phyloP scores from a whole-genome alignment of 64 coral and sea anemone species.

The Anthopleura sola region DNA sequence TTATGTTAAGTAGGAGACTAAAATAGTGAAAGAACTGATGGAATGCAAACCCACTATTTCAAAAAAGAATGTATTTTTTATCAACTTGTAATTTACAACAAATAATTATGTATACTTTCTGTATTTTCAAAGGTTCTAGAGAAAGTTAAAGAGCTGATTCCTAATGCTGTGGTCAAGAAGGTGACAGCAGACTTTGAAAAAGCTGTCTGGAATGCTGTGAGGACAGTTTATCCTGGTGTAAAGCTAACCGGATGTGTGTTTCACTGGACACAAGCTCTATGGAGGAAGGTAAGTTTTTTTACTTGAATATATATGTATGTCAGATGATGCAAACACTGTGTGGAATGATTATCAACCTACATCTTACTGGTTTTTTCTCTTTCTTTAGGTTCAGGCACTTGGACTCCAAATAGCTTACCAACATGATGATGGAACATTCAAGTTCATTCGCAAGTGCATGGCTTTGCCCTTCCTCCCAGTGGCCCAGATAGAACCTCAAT shows the following conservation, averaged over 20 bases:
- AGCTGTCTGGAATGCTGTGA: neutral
- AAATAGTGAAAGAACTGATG: no score
- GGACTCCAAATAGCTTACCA: neutral
- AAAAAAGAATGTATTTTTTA: no score
- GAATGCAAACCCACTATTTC: no score
- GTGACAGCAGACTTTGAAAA: neutral
- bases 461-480: neutral
- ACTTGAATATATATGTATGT: neutral
- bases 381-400: neutral
- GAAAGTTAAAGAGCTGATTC: neutral
- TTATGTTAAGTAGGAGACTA: no score
- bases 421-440: neutral
- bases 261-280: constrained; percentile 13
- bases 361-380: neutral
- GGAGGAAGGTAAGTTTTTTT: constrained; percentile 22
- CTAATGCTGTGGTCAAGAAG: neutral
- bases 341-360: neutral
- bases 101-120: neutral
- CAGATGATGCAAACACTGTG: neutral
- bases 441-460: neutral
- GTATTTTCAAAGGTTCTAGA: neutral
- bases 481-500: neutral
- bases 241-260: neutral
- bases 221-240: neutral
- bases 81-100: no score